Evolutionary conservation across 2,888 invertebrate species (phyloP).

Genomic region (Petrolisthes cinctipes): DNA sequence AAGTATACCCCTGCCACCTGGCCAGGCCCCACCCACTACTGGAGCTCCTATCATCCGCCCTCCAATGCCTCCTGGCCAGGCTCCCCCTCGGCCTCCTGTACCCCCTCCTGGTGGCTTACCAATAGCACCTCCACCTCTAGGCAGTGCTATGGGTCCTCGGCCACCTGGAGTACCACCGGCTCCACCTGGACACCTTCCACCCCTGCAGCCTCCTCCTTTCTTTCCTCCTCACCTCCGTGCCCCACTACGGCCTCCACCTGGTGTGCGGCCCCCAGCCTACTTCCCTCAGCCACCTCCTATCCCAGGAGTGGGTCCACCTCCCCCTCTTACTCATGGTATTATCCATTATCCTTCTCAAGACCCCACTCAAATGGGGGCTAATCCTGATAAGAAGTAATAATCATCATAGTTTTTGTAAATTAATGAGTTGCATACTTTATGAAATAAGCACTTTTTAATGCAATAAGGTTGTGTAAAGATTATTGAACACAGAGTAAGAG

Average conservation of each 20-base stretch:
- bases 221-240: conserved; percentile 71
- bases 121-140: conserved; percentile 75
- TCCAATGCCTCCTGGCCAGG: conserved; percentile 69
- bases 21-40: conserved; percentile 44
- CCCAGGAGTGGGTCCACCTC: conserved; percentile 69
- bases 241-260: conserved; percentile 69
- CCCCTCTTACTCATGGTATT: conserved; percentile 73
- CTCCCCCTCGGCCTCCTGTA: conserved; percentile 71
- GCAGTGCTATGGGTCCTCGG: conserved; percentile 72
- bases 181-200: conserved; percentile 69
- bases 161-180: conserved; percentile 70
- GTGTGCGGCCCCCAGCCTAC: conserved; percentile 67
- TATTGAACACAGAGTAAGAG: too few species aligned
- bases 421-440: too few species aligned
- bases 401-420: neutral
- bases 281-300: conserved; percentile 67
- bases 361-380: conserved; percentile 88
- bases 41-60: conserved; percentile 49
- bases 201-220: conserved; percentile 70
- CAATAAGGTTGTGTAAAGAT: too few species aligned
- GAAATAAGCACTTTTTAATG: too few species aligned
- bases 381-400: conserved; percentile 54
- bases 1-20: conserved; percentile 59
- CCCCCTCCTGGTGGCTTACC: conserved; percentile 71
- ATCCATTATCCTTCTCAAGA: conserved; percentile 98